These are phyloP conservation scores for Molossus alvarezi DNA, from an alignment of 2,797 vertebrate species.

Conservation along the genomic window DNA sequence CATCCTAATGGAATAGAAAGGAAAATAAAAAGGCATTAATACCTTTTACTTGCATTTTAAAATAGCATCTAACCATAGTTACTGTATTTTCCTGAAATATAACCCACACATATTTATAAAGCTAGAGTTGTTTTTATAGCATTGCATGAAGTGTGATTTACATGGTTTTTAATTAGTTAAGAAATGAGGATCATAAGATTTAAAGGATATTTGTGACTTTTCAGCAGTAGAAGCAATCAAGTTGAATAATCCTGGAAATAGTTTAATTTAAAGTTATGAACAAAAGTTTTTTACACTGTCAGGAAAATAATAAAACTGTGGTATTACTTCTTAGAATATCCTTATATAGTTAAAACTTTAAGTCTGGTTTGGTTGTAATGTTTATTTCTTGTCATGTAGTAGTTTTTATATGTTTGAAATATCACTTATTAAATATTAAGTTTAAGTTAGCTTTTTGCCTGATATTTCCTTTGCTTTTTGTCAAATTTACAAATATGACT, in stretches of 20 bases:
- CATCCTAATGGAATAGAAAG: slow-evolving; percentile 65
- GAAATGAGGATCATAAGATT: not conserved
- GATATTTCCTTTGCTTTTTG: slow-evolving; percentile 15
- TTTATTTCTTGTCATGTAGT: slow-evolving; percentile 3
- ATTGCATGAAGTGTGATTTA: slow-evolving; percentile 55
- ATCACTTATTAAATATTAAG: not conserved
- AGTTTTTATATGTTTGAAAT: slow-evolving; percentile 44
- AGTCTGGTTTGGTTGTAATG: not conserved
- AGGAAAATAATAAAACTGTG: not conserved
- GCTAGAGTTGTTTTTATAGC: slow-evolving; percentile 5
- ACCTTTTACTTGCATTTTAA: slow-evolving; percentile 68
- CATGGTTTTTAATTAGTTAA: slow-evolving; percentile 60
- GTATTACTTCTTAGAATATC: slow-evolving; percentile 29
- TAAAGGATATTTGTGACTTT: slow-evolving; percentile 21
- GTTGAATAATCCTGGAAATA: slow-evolving; percentile 55
- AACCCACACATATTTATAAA: slow-evolving; percentile 21
- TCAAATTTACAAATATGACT: slow-evolving; percentile 44
- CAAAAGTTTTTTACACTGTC: not conserved
- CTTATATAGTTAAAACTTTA: not conserved
- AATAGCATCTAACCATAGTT: slow-evolving; percentile 57
- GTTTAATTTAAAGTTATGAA: slow-evolving; percentile 57
- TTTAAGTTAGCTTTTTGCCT: slow-evolving; percentile 26
- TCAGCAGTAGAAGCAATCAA: slow-evolving; percentile 40
- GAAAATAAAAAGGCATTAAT: slow-evolving; percentile 51
- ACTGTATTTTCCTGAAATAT: slow-evolving; percentile 54